Conservation (phyloP, 2,888 invertebrate species). For the Rotaria sp. region DNA sequence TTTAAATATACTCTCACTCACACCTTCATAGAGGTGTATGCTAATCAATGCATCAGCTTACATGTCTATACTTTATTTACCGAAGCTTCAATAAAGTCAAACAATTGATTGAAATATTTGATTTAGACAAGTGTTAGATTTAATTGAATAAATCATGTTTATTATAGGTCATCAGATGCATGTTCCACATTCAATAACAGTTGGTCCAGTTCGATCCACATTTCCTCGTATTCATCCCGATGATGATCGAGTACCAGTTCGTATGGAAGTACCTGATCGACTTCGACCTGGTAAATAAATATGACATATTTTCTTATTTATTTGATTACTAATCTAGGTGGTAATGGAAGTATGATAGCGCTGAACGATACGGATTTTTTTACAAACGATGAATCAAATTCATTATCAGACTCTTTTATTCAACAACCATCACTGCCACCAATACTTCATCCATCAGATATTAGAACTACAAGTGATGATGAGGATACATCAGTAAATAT, state of each 20-base stretch:
- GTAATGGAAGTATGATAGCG: neutral
- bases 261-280: neutral
- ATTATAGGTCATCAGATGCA: conserved; percentile 25
- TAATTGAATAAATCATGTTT: neutral
- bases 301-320: neutral
- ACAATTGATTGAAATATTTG: no score
- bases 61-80: no score
- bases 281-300: neutral
- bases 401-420: neutral
- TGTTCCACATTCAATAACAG: neutral
- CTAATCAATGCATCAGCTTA: no score
- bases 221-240: neutral
- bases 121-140: no score
- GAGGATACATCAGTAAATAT: neutral
- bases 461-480: neutral
- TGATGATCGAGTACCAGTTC: neutral
- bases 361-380: neutral
- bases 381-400: neutral
- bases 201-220: neutral
- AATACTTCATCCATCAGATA: neutral
- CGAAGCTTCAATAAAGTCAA: no score
- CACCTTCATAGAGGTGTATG: no score
- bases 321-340: neutral
- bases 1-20: no score
- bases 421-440: neutral